phyloP scores from a whole-genome alignment of 2,797 vertebrate genomes.

The Fistularia tabacaria region DNA sequence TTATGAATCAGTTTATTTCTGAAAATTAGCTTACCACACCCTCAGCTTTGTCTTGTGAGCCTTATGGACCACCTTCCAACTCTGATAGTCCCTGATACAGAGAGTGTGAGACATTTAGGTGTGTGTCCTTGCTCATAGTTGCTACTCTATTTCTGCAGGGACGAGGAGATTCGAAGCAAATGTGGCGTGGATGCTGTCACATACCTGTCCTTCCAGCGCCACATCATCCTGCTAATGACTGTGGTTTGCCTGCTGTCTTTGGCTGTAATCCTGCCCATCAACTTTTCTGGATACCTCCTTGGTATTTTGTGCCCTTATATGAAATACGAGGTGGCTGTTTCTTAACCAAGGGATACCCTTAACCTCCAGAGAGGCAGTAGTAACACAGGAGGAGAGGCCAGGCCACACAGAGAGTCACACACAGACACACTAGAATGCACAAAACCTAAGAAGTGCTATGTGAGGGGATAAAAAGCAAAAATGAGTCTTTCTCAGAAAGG shows the following conservation, averaged over 20 bases:
- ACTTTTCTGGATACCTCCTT: slow-evolving; percentile 89
- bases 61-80: too few species aligned
- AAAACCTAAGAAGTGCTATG: too few species aligned
- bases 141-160: slow-evolving; percentile 69
- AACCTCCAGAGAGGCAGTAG: slow-evolving; percentile 22
- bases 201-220: slow-evolving; percentile 96
- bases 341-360: slow-evolving; percentile 46
- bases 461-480: background rate
- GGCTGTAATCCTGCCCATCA: slow-evolving; percentile 91
- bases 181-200: slow-evolving; percentile 91
- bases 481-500: too few species aligned
- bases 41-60: too few species aligned
- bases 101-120: too few species aligned
- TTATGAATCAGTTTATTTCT: too few species aligned
- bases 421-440: slow-evolving; percentile 9
- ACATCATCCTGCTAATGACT: slow-evolving; percentile 87
- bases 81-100: too few species aligned
- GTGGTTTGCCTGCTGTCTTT: slow-evolving; percentile 90
- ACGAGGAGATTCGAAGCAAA: slow-evolving; percentile 93
- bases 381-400: slow-evolving; percentile 22
- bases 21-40: too few species aligned
- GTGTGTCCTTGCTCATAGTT: background rate
- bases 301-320: slow-evolving; percentile 76
- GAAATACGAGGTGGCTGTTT: slow-evolving; percentile 26
- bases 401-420: slow-evolving; percentile 45